A percentile compares a stretch with the other conserved stretches of the same genome.
Conservation (phyloP, 1,140 invertebrate genomes). For the Drosophila eugracilis region DNA sequence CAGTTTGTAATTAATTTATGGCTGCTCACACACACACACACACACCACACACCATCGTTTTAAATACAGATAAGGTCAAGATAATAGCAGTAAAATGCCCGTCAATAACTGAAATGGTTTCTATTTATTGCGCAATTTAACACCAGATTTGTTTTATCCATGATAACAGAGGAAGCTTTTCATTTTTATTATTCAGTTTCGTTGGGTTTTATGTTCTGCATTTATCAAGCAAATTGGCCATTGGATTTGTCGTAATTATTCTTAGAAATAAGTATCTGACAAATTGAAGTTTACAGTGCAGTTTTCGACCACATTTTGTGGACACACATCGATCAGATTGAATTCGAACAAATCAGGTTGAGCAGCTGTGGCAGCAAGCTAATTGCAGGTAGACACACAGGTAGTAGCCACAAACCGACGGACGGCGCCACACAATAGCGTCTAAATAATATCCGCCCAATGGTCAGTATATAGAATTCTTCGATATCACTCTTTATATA, state of each 20-base stretch:
- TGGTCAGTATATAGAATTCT: constrained; percentile 54
- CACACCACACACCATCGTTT: no score
- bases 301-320: constrained; percentile 7
- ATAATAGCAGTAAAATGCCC: neutral
- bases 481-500: neutral
- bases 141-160: neutral
- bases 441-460: constrained; percentile 82
- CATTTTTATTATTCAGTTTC: no score
- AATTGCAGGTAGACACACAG: constrained; percentile 70
- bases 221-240: no score
- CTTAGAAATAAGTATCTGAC: neutral
- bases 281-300: neutral
- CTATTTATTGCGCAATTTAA: neutral
- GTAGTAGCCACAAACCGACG: constrained; percentile 19
- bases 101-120: neutral
- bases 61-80: constrained; percentile 15
- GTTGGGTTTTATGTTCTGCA: no score
- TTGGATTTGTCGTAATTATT: neutral
- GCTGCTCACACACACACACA: constrained; percentile 14
- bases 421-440: constrained; percentile 77
- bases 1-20: constrained; percentile 74
- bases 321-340: constrained; percentile 19
- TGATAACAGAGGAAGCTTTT: neutral
- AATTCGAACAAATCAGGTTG: constrained; percentile 19
- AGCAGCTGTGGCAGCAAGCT: constrained; percentile 69